Conservation (phyloP, 2,888 invertebrate species). For the Cepaea hortensis region DNA sequence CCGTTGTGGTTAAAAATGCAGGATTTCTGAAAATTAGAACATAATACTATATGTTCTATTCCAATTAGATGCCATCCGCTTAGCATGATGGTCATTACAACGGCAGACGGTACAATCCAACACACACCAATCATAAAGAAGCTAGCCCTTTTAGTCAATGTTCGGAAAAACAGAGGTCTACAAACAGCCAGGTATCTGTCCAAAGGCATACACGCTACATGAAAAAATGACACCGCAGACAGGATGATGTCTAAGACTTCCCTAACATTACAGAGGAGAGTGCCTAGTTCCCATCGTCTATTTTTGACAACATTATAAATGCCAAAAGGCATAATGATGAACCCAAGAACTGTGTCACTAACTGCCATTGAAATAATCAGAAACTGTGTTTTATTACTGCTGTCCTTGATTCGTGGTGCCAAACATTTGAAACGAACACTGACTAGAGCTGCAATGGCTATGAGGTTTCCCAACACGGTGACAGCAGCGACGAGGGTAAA, state of each 20-base stretch:
- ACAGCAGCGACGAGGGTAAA: background rate
- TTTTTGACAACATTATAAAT: background rate
- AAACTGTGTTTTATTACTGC: background rate
- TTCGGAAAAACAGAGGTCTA: background rate
- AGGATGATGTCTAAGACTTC: background rate
- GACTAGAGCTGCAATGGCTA: background rate
- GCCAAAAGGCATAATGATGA: slow-evolving; percentile 14
- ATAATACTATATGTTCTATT: background rate
- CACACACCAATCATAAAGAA: background rate
- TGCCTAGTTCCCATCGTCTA: slow-evolving; percentile 9
- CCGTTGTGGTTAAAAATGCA: background rate
- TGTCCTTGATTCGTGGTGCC: background rate
- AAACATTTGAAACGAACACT: background rate
- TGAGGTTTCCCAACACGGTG: background rate
- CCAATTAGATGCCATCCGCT: slow-evolving; percentile 4
- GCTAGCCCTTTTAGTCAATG: background rate
- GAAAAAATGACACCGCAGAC: background rate
- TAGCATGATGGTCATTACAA: background rate
- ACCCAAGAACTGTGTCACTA: background rate
- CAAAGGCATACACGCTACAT: slow-evolving; percentile 16
- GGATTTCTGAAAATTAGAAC: background rate
- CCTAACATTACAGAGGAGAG: background rate
- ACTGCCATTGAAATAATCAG: slow-evolving; percentile 26
- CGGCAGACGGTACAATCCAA: background rate
- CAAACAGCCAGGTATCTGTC: slow-evolving; percentile 31